These are phyloP conservation scores for Rhogogaster chlorosoma DNA, from an alignment of 2,888 invertebrate genomes.

Conservation along the genomic window DNA sequence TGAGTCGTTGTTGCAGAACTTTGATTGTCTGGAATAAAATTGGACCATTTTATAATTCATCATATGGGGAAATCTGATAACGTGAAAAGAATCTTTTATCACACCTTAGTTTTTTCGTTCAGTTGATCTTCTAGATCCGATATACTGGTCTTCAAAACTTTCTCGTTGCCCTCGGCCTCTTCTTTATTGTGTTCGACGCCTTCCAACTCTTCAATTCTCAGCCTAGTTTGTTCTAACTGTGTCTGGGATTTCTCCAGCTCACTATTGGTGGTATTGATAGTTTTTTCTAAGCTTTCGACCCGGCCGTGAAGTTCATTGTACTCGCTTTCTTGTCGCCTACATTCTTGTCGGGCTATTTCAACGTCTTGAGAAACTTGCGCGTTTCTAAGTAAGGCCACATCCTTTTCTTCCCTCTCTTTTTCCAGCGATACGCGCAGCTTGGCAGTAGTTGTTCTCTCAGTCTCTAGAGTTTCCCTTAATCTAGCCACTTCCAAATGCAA, in stretches of 20 bases:
- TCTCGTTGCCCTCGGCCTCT: constrained; percentile 77
- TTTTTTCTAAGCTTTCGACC: constrained; percentile 80
- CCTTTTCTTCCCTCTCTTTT: constrained; percentile 86
- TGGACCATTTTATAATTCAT: not conserved
- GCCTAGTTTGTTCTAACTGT: constrained; percentile 73
- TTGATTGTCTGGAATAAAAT: constrained; percentile 86
- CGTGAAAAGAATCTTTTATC: not conserved
- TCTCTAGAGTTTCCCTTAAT: constrained; percentile 70
- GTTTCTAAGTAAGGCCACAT: constrained; percentile 87
- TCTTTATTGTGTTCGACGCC: constrained; percentile 77
- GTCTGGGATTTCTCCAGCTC: constrained; percentile 69
- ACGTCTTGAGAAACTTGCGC: constrained; percentile 91
- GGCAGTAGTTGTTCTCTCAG: constrained; percentile 66
- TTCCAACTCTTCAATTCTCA: constrained; percentile 77
- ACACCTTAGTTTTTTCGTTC: constrained; percentile 83
- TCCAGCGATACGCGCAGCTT: constrained; percentile 69
- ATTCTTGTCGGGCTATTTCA: constrained; percentile 87
- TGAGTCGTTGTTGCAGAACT: constrained; percentile 91
- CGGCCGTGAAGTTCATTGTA: constrained; percentile 82
- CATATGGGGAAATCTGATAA: not conserved
- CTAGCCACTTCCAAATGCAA: constrained; percentile 70
- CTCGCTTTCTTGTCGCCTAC: constrained; percentile 85
- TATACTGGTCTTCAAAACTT: constrained; percentile 79
- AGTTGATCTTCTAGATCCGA: constrained; percentile 82
- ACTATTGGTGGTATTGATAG: constrained; percentile 80